A percentile compares a stretch with the other conserved stretches of the same genome.
Conservation (phyloP, 2,113 vertebrate species). For the Glaucidium brasilianum region DNA sequence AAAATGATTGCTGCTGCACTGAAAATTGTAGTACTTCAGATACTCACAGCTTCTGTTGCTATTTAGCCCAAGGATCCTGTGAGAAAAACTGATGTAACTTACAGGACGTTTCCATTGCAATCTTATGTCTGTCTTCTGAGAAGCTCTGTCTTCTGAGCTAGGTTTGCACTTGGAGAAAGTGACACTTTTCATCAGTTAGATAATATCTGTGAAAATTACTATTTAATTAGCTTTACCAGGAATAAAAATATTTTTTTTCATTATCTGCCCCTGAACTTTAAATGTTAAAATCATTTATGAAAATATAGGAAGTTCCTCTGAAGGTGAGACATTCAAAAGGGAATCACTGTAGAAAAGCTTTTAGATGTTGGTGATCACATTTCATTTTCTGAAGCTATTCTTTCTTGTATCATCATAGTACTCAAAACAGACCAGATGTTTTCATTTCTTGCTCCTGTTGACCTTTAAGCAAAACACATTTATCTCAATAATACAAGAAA, state of each 20-base stretch:
- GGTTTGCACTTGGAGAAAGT: not conserved
- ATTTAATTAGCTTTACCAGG: not conserved
- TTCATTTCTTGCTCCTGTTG: not conserved
- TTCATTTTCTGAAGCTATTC: not conserved
- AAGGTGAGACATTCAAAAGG: not conserved
- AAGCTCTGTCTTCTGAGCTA: not conserved
- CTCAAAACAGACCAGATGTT: not conserved
- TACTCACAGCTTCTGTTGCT: not conserved
- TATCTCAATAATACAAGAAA: not conserved
- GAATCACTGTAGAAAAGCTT: not conserved
- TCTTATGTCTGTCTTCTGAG: too few species aligned
- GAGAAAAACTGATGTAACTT: not conserved
- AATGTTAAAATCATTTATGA: not conserved
- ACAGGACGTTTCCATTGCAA: not conserved
- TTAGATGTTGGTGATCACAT: not conserved
- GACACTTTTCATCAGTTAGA: not conserved
- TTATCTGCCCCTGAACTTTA: not conserved
- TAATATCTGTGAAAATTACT: not conserved
- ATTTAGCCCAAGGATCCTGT: not conserved
- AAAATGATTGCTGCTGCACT: not conserved
- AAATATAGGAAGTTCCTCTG: not conserved
- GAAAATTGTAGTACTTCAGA: not conserved
- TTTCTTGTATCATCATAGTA: not conserved
- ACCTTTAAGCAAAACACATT: not conserved
- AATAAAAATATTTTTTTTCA: not conserved